Conservation (phyloP, 2,113 vertebrate genomes). For the Atlantisia rogersi region DNA sequence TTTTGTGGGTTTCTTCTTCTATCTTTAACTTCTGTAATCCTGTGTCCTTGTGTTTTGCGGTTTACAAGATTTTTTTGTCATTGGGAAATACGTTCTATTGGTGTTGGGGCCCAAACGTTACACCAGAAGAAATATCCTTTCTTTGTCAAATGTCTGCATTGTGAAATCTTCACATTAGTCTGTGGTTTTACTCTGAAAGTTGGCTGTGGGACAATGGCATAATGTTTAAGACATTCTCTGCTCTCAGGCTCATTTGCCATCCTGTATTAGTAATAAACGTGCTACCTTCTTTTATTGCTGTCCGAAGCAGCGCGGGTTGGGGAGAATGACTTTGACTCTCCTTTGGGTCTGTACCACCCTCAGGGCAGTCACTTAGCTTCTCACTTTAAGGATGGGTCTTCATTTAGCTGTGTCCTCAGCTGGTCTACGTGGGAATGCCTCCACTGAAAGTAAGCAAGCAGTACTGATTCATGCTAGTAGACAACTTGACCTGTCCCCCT, state of each 20-base stretch:
- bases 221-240: not conserved
- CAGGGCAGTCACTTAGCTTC: not conserved
- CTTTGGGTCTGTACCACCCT: not conserved
- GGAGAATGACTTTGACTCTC: not conserved
- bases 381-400: not conserved
- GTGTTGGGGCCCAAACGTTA: slow-evolving; percentile 1
- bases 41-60: slow-evolving; percentile 36
- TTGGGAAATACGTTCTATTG: slow-evolving; percentile 5
- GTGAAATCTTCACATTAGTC: slow-evolving; percentile 52
- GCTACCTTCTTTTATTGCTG: not conserved
- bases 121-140: slow-evolving; percentile 38
- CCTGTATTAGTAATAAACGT: not conserved
- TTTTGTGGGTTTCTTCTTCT: slow-evolving; percentile 53
- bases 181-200: slow-evolving; percentile 49
- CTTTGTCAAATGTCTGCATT: slow-evolving; percentile 45
- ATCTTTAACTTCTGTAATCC: slow-evolving; percentile 46
- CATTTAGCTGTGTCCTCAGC: not conserved
- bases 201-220: slow-evolving; percentile 7
- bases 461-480: not conserved
- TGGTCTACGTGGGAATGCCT: not conserved
- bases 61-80: slow-evolving; percentile 42
- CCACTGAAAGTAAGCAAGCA: not conserved
- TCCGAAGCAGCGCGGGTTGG: not conserved
- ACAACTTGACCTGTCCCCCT: not conserved
- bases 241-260: not conserved